A percentile compares a stretch with the other conserved stretches of the same genome.
These are phyloP conservation scores for Periophthalmus modestus DNA, from an alignment of 2,113 vertebrate species.

Conservation along the genomic window DNA sequence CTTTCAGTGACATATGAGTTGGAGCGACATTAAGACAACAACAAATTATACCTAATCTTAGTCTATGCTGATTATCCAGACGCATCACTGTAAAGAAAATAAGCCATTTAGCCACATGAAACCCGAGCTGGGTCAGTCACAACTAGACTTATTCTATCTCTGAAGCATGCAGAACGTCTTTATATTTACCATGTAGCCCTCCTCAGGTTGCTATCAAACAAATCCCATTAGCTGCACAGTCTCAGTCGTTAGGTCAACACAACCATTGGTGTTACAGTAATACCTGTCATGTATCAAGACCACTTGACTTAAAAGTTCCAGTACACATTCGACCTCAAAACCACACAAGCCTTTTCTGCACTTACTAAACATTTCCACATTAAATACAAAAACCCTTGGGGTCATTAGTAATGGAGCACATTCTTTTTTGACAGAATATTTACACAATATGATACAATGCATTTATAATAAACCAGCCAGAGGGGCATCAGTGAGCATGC, in stretches of 20 bases:
- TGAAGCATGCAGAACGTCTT: background rate
- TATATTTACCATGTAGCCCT: background rate
- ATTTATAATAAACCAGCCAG: conserved; percentile 52
- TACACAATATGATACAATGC: conserved; percentile 25
- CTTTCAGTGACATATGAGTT: background rate
- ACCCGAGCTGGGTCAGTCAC: background rate
- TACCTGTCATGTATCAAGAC: background rate
- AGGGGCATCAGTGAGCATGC: conserved; percentile 50
- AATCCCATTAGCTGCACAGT: conserved; percentile 10
- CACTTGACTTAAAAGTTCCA: background rate
- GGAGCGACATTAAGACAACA: background rate
- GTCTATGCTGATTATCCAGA: background rate
- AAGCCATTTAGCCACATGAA: background rate
- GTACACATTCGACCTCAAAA: conserved; percentile 2
- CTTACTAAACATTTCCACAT: conserved; percentile 27
- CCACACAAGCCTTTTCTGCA: conserved; percentile 19
- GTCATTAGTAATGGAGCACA: conserved; percentile 23
- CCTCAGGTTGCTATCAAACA: background rate
- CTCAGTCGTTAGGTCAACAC: background rate
- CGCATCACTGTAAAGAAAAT: background rate
- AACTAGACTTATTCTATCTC: background rate
- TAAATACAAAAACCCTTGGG: conserved; percentile 32
- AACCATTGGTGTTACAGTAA: conserved; percentile 8
- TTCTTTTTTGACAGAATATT: conserved; percentile 15
- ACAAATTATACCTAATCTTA: background rate